Evolutionary conservation across 2,888 invertebrate genomes (phyloP), one percentile per base, ranked within the genome.

Genomic region (Gymnoscelis rufifasciata): DNA sequence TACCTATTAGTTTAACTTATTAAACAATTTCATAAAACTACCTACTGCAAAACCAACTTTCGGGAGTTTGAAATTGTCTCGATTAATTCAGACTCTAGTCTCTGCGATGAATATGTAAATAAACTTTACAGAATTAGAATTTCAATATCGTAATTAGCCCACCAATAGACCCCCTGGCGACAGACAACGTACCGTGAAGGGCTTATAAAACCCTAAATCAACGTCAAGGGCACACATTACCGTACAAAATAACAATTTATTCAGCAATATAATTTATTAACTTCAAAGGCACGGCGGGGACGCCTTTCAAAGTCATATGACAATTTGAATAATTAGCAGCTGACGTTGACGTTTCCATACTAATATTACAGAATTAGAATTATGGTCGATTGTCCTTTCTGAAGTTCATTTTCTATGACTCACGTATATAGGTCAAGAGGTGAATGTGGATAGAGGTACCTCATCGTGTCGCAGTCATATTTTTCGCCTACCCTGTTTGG

Each of bases 341-440:
- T 33, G 33, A 33, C 13, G 23, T 7, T 10, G 19, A 19, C 12
- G 23, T 7, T 12, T 38, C 26, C 12, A 38, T 28, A 44, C 24
- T 38, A 28, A 44, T 38, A 43, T 26, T 15, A 31, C 31, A 40
- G 40, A 40, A 31, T 39, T 23, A 30, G 28, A 40, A 5, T 28
- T 28, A 23, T 28, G 35, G 28, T 15, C 28, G 7, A 35, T 38
- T 38, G 38, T 44, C 44, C 44, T 44, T 38, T 33, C 14, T 39
- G 44, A 44, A 41, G 46, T 37, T 46, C 46, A 37, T 15, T 19
- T 37, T 12, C 26, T 7, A 28, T 39, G 39, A 39, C 23, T 27
- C 35, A 33, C 14, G 33, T n/a, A 10, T 15, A 14, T 5, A 33
- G 2, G 10, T 10, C 33, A 33, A 10, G 33, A 5, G 33, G 19